phyloP scores from a whole-genome alignment of 1,140 invertebrate genomes.

The Pachyrhynchus sulphureomaculatus region DNA sequence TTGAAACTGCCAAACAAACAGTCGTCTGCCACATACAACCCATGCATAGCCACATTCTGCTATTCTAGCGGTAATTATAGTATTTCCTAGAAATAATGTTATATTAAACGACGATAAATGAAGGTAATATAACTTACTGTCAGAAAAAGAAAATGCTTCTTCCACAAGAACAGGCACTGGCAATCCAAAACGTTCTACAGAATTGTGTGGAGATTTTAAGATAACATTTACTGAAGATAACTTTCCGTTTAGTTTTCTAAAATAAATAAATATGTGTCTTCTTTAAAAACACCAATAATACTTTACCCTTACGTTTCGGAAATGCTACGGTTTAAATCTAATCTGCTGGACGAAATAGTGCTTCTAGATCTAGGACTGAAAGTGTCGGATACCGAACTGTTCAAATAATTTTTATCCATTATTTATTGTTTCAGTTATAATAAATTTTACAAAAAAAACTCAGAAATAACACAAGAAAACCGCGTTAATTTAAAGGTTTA shows the following conservation, averaged over 20 bases:
- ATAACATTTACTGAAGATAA: slow-evolving; percentile 69
- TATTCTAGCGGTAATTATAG: slow-evolving; percentile 56
- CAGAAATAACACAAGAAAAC: too few species aligned
- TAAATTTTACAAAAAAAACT: too few species aligned
- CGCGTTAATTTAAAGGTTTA: too few species aligned
- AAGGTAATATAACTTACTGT: slow-evolving; percentile 58
- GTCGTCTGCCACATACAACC: slow-evolving; percentile 81
- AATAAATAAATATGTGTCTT: slow-evolving; percentile 34
- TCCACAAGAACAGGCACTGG: slow-evolving; percentile 83
- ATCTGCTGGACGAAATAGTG: slow-evolving; percentile 52
- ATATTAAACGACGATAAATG: too few species aligned
- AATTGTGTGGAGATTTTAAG: slow-evolving; percentile 65
- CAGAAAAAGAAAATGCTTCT: slow-evolving; percentile 80
- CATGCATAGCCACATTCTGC: slow-evolving; percentile 63
- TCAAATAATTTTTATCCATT: too few species aligned
- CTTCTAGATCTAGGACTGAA: slow-evolving; percentile 55
- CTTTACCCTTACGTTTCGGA: slow-evolving; percentile 11
- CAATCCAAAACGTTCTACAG: slow-evolving; percentile 74
- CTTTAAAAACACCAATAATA: not conserved
- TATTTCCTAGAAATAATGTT: slow-evolving; percentile 51
- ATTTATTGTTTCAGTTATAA: too few species aligned
- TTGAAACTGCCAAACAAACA: slow-evolving; percentile 87
- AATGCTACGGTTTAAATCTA: slow-evolving; percentile 40
- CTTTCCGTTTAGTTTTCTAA: slow-evolving; percentile 58
- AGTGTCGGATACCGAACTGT: slow-evolving; percentile 43